Conservation (phyloP, 2,797 vertebrate genomes). For the Clarias platycephalus region DNA sequence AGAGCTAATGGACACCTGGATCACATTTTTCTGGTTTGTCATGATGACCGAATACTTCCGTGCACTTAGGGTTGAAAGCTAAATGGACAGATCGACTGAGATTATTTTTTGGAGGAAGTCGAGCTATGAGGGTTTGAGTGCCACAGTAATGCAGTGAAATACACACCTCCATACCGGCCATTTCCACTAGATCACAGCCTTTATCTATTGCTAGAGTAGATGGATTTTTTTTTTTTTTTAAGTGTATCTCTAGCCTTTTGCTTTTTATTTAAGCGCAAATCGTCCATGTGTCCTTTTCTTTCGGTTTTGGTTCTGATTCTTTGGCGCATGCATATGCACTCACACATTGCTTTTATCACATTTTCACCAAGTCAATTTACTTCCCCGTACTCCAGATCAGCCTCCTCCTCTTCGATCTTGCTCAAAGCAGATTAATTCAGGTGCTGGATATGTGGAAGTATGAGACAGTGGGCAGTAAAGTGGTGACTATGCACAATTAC, state of each 20-base stretch:
- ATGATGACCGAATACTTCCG: not conserved
- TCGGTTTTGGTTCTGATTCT: slow-evolving; percentile 29
- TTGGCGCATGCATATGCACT: not conserved
- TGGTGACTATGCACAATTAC: slow-evolving; percentile 41
- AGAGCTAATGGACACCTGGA: slow-evolving; percentile 8
- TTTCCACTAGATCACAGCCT: slow-evolving; percentile 10
- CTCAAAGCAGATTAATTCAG: not conserved
- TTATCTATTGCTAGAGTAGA: slow-evolving; percentile 2
- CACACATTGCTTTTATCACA: no score
- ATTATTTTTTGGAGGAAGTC: not conserved
- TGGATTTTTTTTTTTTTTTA: not conserved
- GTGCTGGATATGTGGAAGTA: not conserved
- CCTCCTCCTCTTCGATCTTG: not conserved
- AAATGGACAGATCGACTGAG: not conserved
- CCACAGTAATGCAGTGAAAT: not conserved
- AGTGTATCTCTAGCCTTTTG: not conserved
- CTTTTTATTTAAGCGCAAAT: not conserved
- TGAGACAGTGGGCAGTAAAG: not conserved
- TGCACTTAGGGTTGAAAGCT: slow-evolving; percentile 18
- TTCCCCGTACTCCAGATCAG: no score
- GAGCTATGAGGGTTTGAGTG: not conserved
- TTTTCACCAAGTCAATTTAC: not conserved
- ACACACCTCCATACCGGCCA: not conserved
- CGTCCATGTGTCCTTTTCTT: slow-evolving; percentile 45
- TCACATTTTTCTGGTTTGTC: not conserved